A percentile compares a stretch with the other conserved stretches of the same genome.
Evolutionary conservation across 2,888 invertebrate species (phyloP).

Genomic region (Eristalis arbustorum): DNA sequence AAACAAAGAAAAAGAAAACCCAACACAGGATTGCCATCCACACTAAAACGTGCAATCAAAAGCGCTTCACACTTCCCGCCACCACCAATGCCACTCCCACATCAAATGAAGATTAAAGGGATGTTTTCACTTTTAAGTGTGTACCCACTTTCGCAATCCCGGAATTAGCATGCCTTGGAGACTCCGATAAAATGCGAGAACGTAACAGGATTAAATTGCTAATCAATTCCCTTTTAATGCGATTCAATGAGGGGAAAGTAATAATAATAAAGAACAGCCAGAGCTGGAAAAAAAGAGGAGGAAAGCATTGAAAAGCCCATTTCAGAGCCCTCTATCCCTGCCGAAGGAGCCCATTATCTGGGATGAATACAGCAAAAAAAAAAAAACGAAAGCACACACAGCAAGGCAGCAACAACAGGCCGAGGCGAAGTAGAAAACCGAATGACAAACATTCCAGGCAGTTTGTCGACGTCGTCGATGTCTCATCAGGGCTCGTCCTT

Average conservation of each 20-base stretch:
- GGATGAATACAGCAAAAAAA: constrained; percentile 37
- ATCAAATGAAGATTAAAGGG: constrained; percentile 49
- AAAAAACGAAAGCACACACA: background rate
- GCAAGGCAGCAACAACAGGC: constrained; percentile 4
- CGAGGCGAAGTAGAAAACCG: constrained; percentile 26
- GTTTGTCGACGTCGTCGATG: constrained; percentile 29
- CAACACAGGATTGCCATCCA: background rate
- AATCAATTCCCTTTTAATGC: constrained; percentile 64
- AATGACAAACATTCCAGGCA: constrained; percentile 52
- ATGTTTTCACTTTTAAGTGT: constrained; percentile 63
- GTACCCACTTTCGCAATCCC: constrained; percentile 40
- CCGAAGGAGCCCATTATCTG: constrained; percentile 36
- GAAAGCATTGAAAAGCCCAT: constrained; percentile 52
- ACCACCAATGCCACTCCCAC: background rate
- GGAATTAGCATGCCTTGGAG: constrained; percentile 49
- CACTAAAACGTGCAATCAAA: background rate
- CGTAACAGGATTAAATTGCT: constrained; percentile 64
- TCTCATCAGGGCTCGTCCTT: constrained; percentile 23
- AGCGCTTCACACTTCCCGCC: background rate
- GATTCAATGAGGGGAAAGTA: constrained; percentile 59
- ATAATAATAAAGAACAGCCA: constrained; percentile 55
- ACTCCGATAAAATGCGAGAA: constrained; percentile 32
- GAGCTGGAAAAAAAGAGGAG: constrained; percentile 2
- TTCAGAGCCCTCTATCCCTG: constrained; percentile 35
- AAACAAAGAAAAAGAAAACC: background rate